Percentiles rank a stretch among this genome's conserved stretches.
Evolutionary conservation across 2,797 vertebrate genomes (phyloP).

Genomic region (Bradypodion ventrale): DNA sequence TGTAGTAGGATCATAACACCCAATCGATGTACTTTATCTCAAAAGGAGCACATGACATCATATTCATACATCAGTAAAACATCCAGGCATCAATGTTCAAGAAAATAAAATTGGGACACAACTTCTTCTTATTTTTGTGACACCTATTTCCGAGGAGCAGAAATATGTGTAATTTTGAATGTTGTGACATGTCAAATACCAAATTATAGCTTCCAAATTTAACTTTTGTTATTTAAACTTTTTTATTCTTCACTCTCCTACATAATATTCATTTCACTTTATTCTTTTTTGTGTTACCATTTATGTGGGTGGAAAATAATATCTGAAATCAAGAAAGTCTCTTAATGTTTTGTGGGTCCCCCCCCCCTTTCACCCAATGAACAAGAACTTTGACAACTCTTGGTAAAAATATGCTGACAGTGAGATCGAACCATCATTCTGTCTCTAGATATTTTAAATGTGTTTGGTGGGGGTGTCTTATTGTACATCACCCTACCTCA

Average conservation of each 20-base stretch:
- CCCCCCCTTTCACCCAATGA: not conserved
- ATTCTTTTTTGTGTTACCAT: not conserved
- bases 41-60: slow-evolving; percentile 7
- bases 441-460: too few relatives aligned
- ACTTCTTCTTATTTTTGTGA: slow-evolving; percentile 40
- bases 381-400: not conserved
- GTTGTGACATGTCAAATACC: slow-evolving; percentile 9
- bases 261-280: not conserved
- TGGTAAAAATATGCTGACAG: not conserved
- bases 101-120: slow-evolving; percentile 38
- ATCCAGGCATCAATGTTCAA: slow-evolving; percentile 31
- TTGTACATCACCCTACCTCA: not conserved
- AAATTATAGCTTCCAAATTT: slow-evolving; percentile 27
- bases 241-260: not conserved
- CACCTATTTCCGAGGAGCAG: slow-evolving; percentile 22
- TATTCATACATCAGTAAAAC: slow-evolving; percentile 43
- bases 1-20: slow-evolving; percentile 28
- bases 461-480: not conserved
- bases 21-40: slow-evolving; percentile 41
- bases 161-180: slow-evolving; percentile 20
- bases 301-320: slow-evolving; percentile 2
- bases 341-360: not conserved
- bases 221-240: not conserved
- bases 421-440: too few relatives aligned
- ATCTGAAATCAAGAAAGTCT: not conserved